A percentile compares a stretch with the other conserved stretches of the same genome.
These are phyloP conservation scores for Synaphobranchus kaupii DNA, from an alignment of 2,797 vertebrate genomes.

Conservation along the genomic window DNA sequence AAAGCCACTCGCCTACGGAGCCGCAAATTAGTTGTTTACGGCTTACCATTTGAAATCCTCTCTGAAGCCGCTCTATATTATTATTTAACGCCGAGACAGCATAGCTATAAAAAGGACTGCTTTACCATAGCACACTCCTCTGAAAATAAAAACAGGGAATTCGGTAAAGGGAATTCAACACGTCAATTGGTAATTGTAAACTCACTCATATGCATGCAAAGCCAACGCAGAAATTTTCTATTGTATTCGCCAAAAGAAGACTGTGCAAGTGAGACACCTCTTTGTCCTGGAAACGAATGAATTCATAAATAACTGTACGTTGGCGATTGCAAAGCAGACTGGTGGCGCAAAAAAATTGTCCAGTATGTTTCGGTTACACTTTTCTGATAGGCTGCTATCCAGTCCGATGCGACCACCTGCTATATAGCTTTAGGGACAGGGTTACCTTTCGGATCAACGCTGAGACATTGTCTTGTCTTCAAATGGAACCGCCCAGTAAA, in stretches of 20 bases:
- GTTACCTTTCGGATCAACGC: not conserved
- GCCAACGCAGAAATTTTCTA: not conserved
- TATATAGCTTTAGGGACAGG: not conserved
- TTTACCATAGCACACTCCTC: conserved; percentile 40
- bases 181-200: conserved; percentile 36
- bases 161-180: conserved; percentile 37
- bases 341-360: not conserved
- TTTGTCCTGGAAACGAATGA: not conserved
- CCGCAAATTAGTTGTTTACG: conserved; percentile 31
- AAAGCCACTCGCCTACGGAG: conserved; percentile 51
- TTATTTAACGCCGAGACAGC: conserved; percentile 23
- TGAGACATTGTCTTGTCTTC: conserved; percentile 10
- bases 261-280: not conserved
- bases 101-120: conserved; percentile 29
- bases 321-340: not conserved
- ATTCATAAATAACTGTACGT: not conserved
- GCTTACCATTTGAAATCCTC: conserved; percentile 15
- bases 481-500: not conserved
- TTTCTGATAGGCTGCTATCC: conserved; percentile 2
- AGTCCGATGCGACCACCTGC: conserved; percentile 15
- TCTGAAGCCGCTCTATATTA: conserved; percentile 22
- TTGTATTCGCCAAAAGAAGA: not conserved
- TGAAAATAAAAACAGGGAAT: conserved; percentile 34
- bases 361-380: not conserved
- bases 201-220: not conserved